Percentiles rank a stretch among this genome's conserved stretches.
These are phyloP conservation scores for Hoplostethus mediterraneus DNA, from an alignment of 2,797 vertebrate genomes.

Conservation along the genomic window DNA sequence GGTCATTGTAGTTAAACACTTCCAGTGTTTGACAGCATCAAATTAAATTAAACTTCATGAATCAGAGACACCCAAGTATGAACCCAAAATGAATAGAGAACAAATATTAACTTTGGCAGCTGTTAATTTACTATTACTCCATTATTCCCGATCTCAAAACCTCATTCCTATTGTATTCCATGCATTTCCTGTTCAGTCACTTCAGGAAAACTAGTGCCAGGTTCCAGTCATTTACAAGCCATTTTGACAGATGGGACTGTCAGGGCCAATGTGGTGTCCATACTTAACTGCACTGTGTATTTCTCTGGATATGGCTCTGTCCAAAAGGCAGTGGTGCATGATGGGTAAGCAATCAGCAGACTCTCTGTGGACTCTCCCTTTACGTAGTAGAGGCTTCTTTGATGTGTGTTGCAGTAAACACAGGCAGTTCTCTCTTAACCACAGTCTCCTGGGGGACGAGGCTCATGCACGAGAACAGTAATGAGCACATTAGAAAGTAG, in stretches of 20 bases:
- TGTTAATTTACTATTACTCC: too few relatives aligned
- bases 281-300: constrained; percentile 33
- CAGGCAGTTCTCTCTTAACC: constrained; percentile 74
- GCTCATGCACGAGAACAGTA: constrained; percentile 82
- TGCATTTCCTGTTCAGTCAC: not conserved
- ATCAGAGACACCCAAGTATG: not conserved
- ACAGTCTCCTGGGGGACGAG: constrained; percentile 76
- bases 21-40: too few relatives aligned
- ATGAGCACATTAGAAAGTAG: constrained; percentile 86
- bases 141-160: not conserved
- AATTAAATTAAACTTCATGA: not conserved
- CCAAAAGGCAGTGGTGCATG: constrained; percentile 75
- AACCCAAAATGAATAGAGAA: not conserved
- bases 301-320: constrained; percentile 59
- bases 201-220: not conserved
- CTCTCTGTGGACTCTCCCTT: constrained; percentile 70
- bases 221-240: constrained; percentile 28
- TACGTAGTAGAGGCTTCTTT: constrained; percentile 78
- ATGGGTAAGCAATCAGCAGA: constrained; percentile 77
- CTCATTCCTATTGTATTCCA: not conserved
- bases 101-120: constrained; percentile 6
- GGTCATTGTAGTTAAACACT: not conserved
- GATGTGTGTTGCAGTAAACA: constrained; percentile 85
- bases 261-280: constrained; percentile 21
- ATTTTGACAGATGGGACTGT: constrained; percentile 36